Evolutionary conservation across 2,797 vertebrate genomes (phyloP).

Genomic region (Sebastes flavidus): DNA sequence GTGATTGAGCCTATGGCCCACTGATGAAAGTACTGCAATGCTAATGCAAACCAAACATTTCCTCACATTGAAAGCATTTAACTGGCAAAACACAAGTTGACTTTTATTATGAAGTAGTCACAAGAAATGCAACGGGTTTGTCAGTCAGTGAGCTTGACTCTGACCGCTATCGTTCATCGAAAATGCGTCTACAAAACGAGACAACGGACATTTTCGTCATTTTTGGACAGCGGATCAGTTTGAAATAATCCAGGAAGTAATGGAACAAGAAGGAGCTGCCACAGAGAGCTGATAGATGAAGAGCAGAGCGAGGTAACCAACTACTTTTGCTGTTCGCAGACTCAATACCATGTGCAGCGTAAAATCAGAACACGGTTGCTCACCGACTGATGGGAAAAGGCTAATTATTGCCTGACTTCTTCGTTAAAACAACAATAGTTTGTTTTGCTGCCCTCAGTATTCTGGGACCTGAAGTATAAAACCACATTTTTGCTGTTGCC

Average conservation of each 20-base stretch:
- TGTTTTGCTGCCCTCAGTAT: not conserved
- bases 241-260: too few species aligned
- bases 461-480: not conserved
- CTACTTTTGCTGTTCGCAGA: too few species aligned
- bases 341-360: too few species aligned
- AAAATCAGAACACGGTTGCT: too few species aligned
- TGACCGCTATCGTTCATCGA: not conserved
- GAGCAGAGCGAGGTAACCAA: too few species aligned
- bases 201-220: too few species aligned
- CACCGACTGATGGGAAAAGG: too few species aligned
- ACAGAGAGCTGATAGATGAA: too few species aligned
- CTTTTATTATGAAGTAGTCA: not conserved
- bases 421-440: too few species aligned
- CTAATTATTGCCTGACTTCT: too few species aligned
- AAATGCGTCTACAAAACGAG: not conserved
- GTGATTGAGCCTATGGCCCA: not conserved
- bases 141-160: not conserved
- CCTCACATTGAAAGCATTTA: not conserved
- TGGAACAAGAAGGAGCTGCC: too few species aligned
- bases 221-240: too few species aligned
- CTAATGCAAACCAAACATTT: not conserved
- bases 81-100: not conserved
- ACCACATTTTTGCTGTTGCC: not conserved
- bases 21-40: not conserved
- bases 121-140: not conserved